phyloP scores from a whole-genome alignment of 2,888 invertebrate genomes.

The Cerceris rybyensis region DNA sequence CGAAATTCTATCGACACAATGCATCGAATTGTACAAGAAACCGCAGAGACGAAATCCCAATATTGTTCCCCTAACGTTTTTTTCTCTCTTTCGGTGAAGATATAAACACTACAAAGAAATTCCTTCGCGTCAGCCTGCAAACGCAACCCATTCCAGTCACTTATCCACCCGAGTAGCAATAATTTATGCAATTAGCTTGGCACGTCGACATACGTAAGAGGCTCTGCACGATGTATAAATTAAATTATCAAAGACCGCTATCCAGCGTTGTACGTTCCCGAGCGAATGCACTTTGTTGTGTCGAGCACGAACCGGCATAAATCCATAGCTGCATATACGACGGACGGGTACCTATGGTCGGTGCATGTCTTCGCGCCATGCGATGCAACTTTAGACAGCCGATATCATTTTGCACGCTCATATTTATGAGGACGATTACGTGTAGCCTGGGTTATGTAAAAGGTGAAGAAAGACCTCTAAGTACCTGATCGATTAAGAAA shows the following conservation, averaged over 20 bases:
- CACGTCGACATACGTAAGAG: conserved; percentile 57
- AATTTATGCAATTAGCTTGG: conserved; percentile 73
- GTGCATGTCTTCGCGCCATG: conserved; percentile 25
- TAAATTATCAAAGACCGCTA: conserved; percentile 70
- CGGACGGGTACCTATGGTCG: conserved; percentile 20
- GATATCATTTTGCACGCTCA: conserved; percentile 10
- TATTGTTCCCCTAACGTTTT: conserved; percentile 6
- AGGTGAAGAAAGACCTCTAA: no score
- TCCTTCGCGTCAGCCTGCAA: conserved; percentile 41
- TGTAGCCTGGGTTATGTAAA: conserved; percentile 21
- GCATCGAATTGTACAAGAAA: conserved; percentile 27
- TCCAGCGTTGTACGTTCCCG: conserved; percentile 33
- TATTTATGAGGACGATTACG: conserved; percentile 47
- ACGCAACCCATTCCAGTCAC: conserved; percentile 14
- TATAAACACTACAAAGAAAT: conserved; percentile 18
- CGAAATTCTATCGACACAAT: conserved; percentile 40
- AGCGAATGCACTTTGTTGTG: conserved; percentile 62
- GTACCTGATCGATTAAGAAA: no score
- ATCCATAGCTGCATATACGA: conserved; percentile 53
- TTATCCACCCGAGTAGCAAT: conserved; percentile 60
- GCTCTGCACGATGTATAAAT: conserved; percentile 61
- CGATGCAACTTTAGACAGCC: conserved; percentile 6
- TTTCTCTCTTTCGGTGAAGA: background rate
- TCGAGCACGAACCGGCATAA: conserved; percentile 66
- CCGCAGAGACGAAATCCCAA: conserved; percentile 9